Conservation (phyloP, 2,113 vertebrate species). For the Xiphias gladius region DNA sequence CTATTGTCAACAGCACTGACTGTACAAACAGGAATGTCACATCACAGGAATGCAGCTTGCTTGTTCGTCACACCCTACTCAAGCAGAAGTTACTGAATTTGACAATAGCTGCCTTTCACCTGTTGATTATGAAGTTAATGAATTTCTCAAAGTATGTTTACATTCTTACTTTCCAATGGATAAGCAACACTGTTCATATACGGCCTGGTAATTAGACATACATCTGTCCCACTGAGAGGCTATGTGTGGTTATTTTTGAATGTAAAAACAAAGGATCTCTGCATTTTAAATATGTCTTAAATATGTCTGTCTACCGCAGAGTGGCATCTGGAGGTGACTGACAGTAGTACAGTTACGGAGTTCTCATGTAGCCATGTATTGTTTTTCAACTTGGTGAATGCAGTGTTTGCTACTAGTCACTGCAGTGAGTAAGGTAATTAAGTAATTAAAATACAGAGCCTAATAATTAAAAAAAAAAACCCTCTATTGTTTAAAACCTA, state of each 20-base stretch:
- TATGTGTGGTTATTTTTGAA: conserved; percentile 12
- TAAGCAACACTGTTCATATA: neutral
- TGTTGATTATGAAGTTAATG: neutral
- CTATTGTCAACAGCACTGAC: neutral
- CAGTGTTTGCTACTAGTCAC: neutral
- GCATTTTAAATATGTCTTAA: neutral
- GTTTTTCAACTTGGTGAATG: neutral
- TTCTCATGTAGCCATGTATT: neutral
- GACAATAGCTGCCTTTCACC: neutral
- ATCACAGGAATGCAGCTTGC: neutral
- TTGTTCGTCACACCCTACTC: neutral
- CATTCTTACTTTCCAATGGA: neutral
- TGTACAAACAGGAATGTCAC: neutral
- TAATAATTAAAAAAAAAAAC: conserved; percentile 13
- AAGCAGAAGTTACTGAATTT: neutral
- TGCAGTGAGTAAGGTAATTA: neutral
- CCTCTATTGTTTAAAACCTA: conserved; percentile 59
- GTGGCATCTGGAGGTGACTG: neutral
- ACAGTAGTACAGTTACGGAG: neutral
- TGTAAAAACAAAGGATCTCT: neutral
- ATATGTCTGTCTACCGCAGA: neutral
- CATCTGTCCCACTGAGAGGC: neutral
- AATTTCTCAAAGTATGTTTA: neutral
- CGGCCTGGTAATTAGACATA: neutral
- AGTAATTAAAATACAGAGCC: neutral